Evolutionary conservation across 2,888 invertebrate genomes (phyloP), one percentile per base, ranked within the genome.

Genomic region (Drosophila villosipedis): DNA sequence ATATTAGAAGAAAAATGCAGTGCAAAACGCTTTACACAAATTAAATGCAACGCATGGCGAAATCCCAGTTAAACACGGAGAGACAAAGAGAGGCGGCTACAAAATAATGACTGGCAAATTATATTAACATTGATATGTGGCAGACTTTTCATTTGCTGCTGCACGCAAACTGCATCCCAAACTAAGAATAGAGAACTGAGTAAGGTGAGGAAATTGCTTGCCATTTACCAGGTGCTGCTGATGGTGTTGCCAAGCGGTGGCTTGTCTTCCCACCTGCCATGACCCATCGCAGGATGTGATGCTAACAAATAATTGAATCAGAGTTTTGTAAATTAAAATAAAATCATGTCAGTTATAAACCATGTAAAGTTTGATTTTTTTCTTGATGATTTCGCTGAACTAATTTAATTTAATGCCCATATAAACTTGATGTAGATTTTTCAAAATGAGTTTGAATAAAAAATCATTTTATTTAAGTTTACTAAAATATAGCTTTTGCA

Each of bases 81-180:
- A 10, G 25, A 16, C 14, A 33, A 35, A 3, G 28, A 47, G n/a
- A 3, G 41, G 60, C 3, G 14, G 43, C 1, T 47, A 69, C 66
- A 70, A 47, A 47, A 82, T 81, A 81, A 79, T 81, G 70, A 78
- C 73, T 66, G 61, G 68, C 61, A 83, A 75, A 83, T 85, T 84
- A 85, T 85, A 68, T 72, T 63, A 55, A 53, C 58, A 81, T 68
- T 64, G 67, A 76, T 70, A 69, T 59, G 70, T 43, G 53, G 64
- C 69, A 54, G 68, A 68, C 62, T 62, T 68, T 61, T 68, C 68
- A 78, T 78, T 76, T 55, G 52, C 41, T 53, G 52, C 52, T 47
- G 37, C 16, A 19, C 5, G 41, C 69, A 61, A 61, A 19, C 67
- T 47, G 37, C 52, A 47, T 30, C 53, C 57, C 19, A 62, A 76